These are phyloP conservation scores for Caprella mutica DNA, from an alignment of 2,888 invertebrate species.

Conservation along the genomic window DNA sequence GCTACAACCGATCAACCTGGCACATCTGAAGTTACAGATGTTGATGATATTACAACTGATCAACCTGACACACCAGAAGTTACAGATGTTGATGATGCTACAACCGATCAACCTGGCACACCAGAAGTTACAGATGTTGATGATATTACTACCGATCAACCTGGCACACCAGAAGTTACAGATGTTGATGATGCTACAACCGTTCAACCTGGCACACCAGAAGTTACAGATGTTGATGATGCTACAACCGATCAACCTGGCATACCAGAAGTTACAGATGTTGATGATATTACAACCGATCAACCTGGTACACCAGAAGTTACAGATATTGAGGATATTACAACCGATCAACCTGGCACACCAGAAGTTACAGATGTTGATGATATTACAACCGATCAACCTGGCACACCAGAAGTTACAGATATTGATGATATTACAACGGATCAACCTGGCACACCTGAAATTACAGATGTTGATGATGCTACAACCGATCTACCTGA, in stretches of 20 bases:
- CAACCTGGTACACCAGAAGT: neutral
- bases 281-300: neutral
- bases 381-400: neutral
- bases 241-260: neutral
- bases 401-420: neutral
- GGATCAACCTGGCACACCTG: neutral
- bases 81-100: too few species aligned
- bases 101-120: too few species aligned
- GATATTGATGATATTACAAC: neutral
- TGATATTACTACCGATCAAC: slow-evolving; percentile 5
- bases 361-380: neutral
- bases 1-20: neutral
- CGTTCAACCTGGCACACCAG: too few species aligned
- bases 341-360: neutral
- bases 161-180: slow-evolving; percentile 1
- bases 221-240: too few species aligned
- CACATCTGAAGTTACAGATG: neutral
- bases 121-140: too few species aligned
- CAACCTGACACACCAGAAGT: too few species aligned
- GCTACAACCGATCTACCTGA: neutral
- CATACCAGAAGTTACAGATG: neutral
- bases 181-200: slow-evolving; percentile 1
- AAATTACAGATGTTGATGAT: neutral
- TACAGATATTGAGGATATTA: neutral
- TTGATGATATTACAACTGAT: neutral